Evolutionary conservation across 30 jellyfish, hydroid and myxozoan species (phyloP).

Genomic region (Pelagia noctiluca): DNA sequence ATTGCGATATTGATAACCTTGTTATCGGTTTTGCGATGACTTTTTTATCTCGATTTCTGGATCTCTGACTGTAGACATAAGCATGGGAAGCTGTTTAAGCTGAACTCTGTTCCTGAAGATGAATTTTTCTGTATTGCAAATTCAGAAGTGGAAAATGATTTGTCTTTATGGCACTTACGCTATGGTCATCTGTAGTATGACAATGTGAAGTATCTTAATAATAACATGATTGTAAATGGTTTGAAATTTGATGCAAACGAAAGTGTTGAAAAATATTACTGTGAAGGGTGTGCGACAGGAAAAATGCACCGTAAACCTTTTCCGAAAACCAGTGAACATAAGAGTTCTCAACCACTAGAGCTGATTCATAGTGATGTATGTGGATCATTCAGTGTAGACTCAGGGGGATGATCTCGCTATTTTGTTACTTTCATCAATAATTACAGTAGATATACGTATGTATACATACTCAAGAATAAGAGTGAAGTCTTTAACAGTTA

Average conservation of each 20-base stretch:
- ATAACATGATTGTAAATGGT: slow-evolving; percentile 41
- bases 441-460: slow-evolving; percentile 17
- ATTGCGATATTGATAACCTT: too few relatives aligned
- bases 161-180: slow-evolving; percentile 52
- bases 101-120: slow-evolving; percentile 3
- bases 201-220: slow-evolving; percentile 33
- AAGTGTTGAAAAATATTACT: slow-evolving; percentile 11
- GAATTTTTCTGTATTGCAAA: slow-evolving; percentile 11
- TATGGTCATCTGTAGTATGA: slow-evolving; percentile 65
- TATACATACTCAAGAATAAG: slow-evolving; percentile 20
- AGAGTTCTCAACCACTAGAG: slow-evolving; percentile 20
- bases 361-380: slow-evolving; percentile 62
- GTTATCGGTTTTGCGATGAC: too few relatives aligned
- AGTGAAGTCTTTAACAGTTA: slow-evolving; percentile 46
- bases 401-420: slow-evolving; percentile 75
- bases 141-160: not conserved
- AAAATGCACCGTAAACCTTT: slow-evolving; percentile 39
- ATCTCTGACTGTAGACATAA: too few relatives aligned
- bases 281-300: slow-evolving; percentile 75
- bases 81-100: slow-evolving; percentile 51
- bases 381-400: slow-evolving; percentile 60
- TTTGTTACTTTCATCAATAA: slow-evolving; percentile 64
- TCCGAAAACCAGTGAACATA: slow-evolving; percentile 18
- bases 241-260: slow-evolving; percentile 6
- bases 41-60: too few relatives aligned